Conservation (phyloP, 2,113 vertebrate genomes). For the Ariopsis seemanni region DNA sequence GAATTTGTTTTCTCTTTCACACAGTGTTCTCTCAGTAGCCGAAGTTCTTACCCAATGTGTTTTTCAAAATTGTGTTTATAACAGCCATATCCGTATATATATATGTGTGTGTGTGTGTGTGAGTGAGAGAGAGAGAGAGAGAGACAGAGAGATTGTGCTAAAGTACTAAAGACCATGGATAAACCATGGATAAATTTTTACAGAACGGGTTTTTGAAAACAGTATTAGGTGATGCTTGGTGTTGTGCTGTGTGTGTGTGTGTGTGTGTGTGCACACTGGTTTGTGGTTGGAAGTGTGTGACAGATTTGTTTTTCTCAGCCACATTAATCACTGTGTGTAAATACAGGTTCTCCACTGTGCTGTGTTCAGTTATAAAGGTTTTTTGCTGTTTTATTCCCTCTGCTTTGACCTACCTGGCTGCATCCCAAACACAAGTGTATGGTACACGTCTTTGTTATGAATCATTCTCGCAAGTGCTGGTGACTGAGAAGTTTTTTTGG, state of each 20-base stretch:
- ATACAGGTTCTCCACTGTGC: background rate
- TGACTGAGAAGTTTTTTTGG: background rate
- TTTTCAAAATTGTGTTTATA: background rate
- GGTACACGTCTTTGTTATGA: background rate
- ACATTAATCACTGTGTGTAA: slow-evolving; percentile 11
- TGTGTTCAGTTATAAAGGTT: background rate
- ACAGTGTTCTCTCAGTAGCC: background rate
- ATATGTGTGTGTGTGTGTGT: background rate
- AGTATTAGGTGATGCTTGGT: slow-evolving; percentile 50
- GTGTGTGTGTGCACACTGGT: background rate
- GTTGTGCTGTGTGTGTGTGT: background rate
- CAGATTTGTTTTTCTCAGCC: slow-evolving; percentile 26
- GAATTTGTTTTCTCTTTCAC: slow-evolving; percentile 9
- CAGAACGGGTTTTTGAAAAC: slow-evolving; percentile 53
- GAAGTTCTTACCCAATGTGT: background rate
- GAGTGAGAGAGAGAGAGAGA: background rate
- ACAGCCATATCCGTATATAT: background rate
- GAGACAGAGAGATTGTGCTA: background rate
- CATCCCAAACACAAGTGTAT: background rate
- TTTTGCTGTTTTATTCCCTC: slow-evolving; percentile 17
- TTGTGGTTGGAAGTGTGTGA: background rate
- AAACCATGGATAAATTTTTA: slow-evolving; percentile 7
- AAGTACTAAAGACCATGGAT: background rate
- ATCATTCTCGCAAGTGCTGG: background rate
- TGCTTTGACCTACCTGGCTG: slow-evolving; percentile 4